These are phyloP conservation scores for Podarcis muralis DNA, from an alignment of 2,113 vertebrate genomes.

Conservation along the genomic window DNA sequence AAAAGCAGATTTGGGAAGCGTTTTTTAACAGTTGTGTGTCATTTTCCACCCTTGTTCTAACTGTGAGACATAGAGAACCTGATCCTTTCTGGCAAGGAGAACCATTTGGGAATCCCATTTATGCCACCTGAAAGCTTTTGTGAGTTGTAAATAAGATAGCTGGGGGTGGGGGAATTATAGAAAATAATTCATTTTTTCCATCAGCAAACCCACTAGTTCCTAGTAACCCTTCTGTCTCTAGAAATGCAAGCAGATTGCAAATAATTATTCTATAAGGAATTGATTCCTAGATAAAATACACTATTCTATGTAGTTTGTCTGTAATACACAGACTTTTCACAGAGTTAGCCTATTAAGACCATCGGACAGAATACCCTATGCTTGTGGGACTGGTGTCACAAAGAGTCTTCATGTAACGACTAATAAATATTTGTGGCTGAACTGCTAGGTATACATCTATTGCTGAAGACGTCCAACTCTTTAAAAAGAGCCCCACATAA, in stretches of 20 bases:
- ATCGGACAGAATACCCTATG: conserved; percentile 53
- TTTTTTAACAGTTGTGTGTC: conserved; percentile 1
- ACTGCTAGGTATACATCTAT: conserved; percentile 69
- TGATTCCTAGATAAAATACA: conserved; percentile 72
- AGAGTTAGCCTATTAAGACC: conserved; percentile 70
- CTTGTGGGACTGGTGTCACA: conserved; percentile 69
- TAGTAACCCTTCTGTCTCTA: conserved; percentile 70
- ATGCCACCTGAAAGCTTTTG: not conserved
- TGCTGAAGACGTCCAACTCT: conserved; percentile 67
- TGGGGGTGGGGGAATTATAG: conserved; percentile 21
- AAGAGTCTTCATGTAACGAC: conserved; percentile 55
- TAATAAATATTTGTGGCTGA: conserved; percentile 67
- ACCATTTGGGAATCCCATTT: not conserved
- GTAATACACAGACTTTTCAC: conserved; percentile 80
- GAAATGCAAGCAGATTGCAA: conserved; percentile 75
- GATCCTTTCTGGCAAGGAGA: conserved; percentile 50
- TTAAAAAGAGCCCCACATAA: conserved; percentile 64
- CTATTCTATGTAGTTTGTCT: conserved; percentile 68
- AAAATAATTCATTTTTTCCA: conserved; percentile 28
- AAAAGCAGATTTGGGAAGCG: not conserved
- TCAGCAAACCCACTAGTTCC: conserved; percentile 35
- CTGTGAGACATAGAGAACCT: conserved; percentile 46
- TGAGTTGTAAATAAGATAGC: not conserved
- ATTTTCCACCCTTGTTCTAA: conserved; percentile 45
- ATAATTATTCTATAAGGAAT: conserved; percentile 73